A percentile compares a stretch with the other conserved stretches of the same genome.
These are phyloP conservation scores for Polydesmus complanatus DNA, from an alignment of 2,888 invertebrate species.

Conservation along the genomic window DNA sequence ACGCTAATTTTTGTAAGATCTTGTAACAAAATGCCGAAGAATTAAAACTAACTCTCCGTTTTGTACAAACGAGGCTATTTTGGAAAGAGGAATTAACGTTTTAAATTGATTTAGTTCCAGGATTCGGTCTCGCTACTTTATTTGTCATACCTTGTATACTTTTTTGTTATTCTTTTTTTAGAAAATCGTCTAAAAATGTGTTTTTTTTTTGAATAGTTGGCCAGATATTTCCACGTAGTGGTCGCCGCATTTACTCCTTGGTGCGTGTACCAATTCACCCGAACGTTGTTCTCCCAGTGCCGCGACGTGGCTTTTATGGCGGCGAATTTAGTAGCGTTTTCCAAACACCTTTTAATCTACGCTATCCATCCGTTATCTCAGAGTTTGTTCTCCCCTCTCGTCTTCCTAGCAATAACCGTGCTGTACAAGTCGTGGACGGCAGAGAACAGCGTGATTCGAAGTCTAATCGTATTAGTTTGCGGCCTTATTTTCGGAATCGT, in stretches of 20 bases:
- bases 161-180: too few species aligned
- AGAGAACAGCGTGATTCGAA: not conserved
- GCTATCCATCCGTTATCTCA: constrained; percentile 11
- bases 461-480: not conserved
- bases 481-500: constrained; percentile 7
- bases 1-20: too few species aligned
- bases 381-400: constrained; percentile 13
- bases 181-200: not conserved
- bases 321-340: constrained; percentile 15
- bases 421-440: not conserved
- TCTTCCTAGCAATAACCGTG: constrained; percentile 7
- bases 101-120: too few species aligned
- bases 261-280: constrained; percentile 13
- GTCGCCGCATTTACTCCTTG: constrained; percentile 9
- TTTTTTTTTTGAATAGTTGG: constrained; percentile 2
- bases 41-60: too few species aligned
- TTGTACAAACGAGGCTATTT: too few species aligned
- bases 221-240: constrained; percentile 11
- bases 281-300: constrained; percentile 1
- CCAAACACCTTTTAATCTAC: constrained; percentile 8
- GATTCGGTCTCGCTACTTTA: too few species aligned
- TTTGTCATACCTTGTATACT: too few species aligned
- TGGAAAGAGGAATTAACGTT: too few species aligned
- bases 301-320: constrained; percentile 11
- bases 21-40: too few species aligned